Evolutionary conservation across 2,797 vertebrate species (phyloP).

Genomic region (Pempheris klunzingeri): DNA sequence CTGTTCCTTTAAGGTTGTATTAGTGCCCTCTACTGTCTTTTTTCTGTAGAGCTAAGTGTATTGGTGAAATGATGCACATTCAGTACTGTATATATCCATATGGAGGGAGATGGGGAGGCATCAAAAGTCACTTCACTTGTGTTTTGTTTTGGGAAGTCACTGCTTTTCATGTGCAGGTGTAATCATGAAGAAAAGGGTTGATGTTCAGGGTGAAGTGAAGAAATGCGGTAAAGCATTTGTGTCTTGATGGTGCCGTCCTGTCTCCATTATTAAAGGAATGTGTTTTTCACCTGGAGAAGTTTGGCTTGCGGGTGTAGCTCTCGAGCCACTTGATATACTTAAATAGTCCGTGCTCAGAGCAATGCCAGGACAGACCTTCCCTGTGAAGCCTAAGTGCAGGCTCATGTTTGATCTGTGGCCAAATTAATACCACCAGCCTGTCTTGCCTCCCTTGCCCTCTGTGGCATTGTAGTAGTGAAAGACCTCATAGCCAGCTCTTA

Average conservation of each 20-base stretch:
- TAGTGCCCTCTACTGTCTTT: slow-evolving; percentile 28
- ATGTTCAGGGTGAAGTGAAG: background rate
- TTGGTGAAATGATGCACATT: background rate
- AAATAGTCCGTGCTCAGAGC: slow-evolving; percentile 19
- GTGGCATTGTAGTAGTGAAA: slow-evolving; percentile 38
- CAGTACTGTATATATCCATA: too few species aligned
- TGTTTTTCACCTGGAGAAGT: background rate
- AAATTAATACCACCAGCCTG: slow-evolving; percentile 33
- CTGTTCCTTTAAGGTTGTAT: background rate
- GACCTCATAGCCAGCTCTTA: slow-evolving; percentile 32
- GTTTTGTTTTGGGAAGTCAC: background rate
- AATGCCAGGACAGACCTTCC: slow-evolving; percentile 8
- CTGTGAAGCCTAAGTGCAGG: slow-evolving; percentile 23
- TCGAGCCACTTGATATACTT: slow-evolving; percentile 15
- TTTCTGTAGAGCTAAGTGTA: background rate
- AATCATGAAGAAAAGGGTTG: background rate
- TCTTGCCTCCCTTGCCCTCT: slow-evolving; percentile 30
- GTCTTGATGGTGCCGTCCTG: background rate
- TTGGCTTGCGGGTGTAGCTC: background rate
- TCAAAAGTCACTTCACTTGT: background rate
- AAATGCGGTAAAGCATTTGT: background rate
- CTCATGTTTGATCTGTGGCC: slow-evolving; percentile 40
- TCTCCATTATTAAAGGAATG: background rate
- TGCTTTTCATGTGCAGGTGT: background rate
- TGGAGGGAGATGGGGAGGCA: background rate